A percentile compares a stretch with the other conserved stretches of the same genome.
These are phyloP conservation scores for Ptilorrhoa leucosticta DNA, from an alignment of 2,113 vertebrate genomes.

Conservation along the genomic window DNA sequence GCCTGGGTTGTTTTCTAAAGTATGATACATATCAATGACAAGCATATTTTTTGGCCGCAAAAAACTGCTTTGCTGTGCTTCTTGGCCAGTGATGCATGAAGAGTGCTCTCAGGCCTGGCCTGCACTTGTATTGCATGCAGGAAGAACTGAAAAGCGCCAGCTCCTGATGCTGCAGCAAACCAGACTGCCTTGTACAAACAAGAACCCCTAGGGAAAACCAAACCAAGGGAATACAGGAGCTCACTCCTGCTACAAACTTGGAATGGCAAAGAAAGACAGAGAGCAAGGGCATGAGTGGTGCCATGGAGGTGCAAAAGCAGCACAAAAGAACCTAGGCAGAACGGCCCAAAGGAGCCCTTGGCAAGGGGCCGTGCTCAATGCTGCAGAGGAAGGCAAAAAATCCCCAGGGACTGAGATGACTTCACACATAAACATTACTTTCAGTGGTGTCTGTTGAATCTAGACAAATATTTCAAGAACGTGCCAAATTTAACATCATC, in stretches of 20 bases:
- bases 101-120: neutral
- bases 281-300: neutral
- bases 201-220: neutral
- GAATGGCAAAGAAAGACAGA: neutral
- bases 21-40: neutral
- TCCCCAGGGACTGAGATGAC: neutral
- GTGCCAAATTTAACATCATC: neutral
- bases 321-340: neutral
- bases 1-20: neutral
- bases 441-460: neutral
- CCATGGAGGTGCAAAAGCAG: neutral
- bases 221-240: neutral
- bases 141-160: neutral
- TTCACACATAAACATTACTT: neutral
- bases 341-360: neutral
- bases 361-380: rapidly evolving
- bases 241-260: neutral
- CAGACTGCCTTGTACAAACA: neutral
- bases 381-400: neutral
- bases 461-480: neutral
- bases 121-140: neutral
- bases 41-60: neutral
- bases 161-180: neutral
- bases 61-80: neutral
- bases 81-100: neutral